Percentiles rank a stretch among this genome's conserved stretches.
These are phyloP conservation scores for Emys orbicularis DNA, from an alignment of 2,797 vertebrate genomes.

Conservation along the genomic window DNA sequence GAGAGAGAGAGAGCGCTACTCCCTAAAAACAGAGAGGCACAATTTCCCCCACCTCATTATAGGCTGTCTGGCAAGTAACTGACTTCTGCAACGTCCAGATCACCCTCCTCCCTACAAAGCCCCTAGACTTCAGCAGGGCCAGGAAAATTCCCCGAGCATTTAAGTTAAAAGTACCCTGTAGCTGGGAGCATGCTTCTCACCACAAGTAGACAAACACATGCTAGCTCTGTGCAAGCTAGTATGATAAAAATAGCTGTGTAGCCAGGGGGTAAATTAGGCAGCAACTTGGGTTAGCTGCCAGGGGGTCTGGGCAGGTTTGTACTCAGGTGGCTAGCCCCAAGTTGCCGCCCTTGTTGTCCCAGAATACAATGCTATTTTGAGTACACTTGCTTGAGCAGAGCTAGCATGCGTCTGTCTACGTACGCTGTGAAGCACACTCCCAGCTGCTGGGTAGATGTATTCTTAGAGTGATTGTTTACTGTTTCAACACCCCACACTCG, in stretches of 20 bases:
- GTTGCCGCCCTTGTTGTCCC: neutral
- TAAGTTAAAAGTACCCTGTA: neutral
- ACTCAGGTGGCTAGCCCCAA: neutral
- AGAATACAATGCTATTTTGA: neutral
- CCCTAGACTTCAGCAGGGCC: neutral
- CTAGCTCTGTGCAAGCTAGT: neutral
- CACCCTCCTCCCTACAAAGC: neutral
- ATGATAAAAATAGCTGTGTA: neutral
- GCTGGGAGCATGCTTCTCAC: neutral
- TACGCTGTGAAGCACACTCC: too few relatives aligned
- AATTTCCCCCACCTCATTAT: neutral
- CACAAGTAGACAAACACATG: neutral
- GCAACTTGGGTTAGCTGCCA: neutral
- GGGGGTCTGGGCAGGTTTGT: neutral
- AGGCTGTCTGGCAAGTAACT: neutral
- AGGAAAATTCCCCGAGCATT: neutral
- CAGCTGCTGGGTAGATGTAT: too few relatives aligned
- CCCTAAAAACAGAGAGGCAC: neutral
- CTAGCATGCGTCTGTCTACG: neutral
- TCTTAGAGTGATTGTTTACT: neutral
- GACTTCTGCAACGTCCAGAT: neutral
- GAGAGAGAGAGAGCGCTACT: neutral
- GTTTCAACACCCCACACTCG: neutral
- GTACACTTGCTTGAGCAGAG: too few relatives aligned
- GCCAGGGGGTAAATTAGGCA: neutral